Conservation (phyloP, 2,797 vertebrate species). For the Enteromius afrohamiltoni region DNA sequence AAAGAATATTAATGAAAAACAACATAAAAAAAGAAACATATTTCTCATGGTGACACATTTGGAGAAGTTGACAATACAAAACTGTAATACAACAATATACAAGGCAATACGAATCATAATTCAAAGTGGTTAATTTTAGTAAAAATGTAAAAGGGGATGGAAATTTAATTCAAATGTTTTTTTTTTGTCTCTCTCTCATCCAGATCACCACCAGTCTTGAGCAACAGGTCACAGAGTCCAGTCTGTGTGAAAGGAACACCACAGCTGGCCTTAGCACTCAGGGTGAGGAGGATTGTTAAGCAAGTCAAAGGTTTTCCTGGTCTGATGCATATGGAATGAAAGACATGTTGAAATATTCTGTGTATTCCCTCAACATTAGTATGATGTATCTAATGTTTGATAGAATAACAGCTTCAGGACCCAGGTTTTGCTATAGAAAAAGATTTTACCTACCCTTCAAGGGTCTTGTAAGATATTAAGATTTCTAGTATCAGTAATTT, state of each 20-base stretch:
- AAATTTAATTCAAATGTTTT: not conserved
- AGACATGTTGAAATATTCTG: not conserved
- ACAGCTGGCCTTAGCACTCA: constrained; percentile 84
- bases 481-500: not conserved
- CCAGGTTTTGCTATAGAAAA: not conserved
- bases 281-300: constrained; percentile 73
- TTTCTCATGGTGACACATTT: not conserved
- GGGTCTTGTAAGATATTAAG: not conserved
- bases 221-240: constrained; percentile 82
- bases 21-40: not conserved
- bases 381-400: not conserved
- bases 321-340: not conserved
- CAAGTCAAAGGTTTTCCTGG: not conserved
- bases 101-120: not conserved
- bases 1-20: not conserved
- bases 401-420: not conserved
- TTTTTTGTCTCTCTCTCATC: not conserved
- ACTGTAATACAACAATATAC: not conserved
- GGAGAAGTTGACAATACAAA: not conserved
- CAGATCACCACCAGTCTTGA: constrained; percentile 77
- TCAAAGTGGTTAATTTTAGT: not conserved
- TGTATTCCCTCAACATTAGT: not conserved
- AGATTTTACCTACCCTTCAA: not conserved
- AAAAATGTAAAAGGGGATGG: not conserved
- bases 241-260: constrained; percentile 80